Evolutionary conservation across 2,113 vertebrate genomes (phyloP), one percentile per base, ranked within the genome.

Genomic region (Pseudopodoces humilis): DNA sequence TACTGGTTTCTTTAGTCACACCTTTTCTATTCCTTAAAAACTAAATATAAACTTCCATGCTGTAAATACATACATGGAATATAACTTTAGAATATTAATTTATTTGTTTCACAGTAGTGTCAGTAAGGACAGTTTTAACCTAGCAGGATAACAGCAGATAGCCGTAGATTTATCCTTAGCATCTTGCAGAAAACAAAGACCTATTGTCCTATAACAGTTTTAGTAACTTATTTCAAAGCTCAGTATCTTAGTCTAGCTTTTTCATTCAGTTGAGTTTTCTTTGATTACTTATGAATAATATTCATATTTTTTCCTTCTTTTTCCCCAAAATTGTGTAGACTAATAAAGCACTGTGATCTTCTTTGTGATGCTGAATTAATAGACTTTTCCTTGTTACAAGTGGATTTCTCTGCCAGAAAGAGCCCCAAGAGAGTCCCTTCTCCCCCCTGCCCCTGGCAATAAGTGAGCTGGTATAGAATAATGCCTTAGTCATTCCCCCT

Each of bases 61-160:
- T 1, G 2, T 47, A 13, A 46, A 14, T 37, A 15, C 4, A 47
- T 2, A 1, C 47, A 35, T 35, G 3, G 3, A 53, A 24, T 50
- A 43, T 13, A 68, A 50, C 35, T 83, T 70, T 31, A 31, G 4
- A 35, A 50, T 27, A 65, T 31, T 37, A 56, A 21, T 10, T 74
- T 49, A 39, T 13, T 59, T 5, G 13, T 55, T 88, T 74, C 22
- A 69, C 14, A 44, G 4, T 35, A 28, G 11, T 59, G 12, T 4
- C 9, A 55, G 11, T 31, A 63, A 8, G 33, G 25, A 23, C 3
- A 46, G 7, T n/a, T 70, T 84, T 33, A 68, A 53, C 10, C 72
- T 14, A 13, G 4, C 2, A 81, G 15, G 7, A 24, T 33, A 44
- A n/a, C 3, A 76, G 55, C 4, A n/a, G 10, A 8, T 76, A n/a